Evolutionary conservation across 2,888 invertebrate genomes (phyloP).

Genomic region (Neoitamus cyanurus): DNA sequence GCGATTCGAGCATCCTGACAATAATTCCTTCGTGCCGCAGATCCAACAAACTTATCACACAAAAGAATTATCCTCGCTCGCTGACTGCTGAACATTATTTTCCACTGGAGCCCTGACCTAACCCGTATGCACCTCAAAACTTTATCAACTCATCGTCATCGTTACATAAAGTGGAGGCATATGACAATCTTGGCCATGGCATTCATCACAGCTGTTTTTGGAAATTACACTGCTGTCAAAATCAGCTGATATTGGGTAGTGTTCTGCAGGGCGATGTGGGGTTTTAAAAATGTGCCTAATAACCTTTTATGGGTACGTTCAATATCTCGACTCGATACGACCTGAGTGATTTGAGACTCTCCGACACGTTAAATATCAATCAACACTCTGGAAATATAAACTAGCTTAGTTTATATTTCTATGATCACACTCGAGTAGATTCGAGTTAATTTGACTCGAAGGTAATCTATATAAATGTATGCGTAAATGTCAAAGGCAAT

Average conservation of each 20-base stretch:
- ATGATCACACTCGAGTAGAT: too few species aligned
- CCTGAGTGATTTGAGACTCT: too few species aligned
- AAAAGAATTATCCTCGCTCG: neutral
- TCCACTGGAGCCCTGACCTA: slow-evolving; percentile 18
- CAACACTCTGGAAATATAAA: too few species aligned
- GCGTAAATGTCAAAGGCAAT: too few species aligned
- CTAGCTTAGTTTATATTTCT: too few species aligned
- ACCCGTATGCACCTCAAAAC: neutral
- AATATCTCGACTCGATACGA: too few species aligned
- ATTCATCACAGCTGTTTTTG: neutral
- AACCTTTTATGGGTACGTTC: too few species aligned
- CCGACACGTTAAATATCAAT: too few species aligned
- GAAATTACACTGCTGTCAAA: neutral
- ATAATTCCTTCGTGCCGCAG: neutral
- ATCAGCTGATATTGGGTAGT: neutral
- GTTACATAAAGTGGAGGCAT: neutral
- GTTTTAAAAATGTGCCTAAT: too few species aligned
- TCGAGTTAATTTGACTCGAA: too few species aligned
- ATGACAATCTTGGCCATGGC: neutral
- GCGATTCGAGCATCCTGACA: neutral
- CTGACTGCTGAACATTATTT: neutral
- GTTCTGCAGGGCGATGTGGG: neutral
- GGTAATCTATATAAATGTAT: too few species aligned
- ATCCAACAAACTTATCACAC: neutral
- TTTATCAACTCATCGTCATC: slow-evolving; percentile 40